Evolutionary conservation across 2,797 vertebrate genomes (phyloP).

Genomic region (Melanotaenia maccullochi): DNA sequence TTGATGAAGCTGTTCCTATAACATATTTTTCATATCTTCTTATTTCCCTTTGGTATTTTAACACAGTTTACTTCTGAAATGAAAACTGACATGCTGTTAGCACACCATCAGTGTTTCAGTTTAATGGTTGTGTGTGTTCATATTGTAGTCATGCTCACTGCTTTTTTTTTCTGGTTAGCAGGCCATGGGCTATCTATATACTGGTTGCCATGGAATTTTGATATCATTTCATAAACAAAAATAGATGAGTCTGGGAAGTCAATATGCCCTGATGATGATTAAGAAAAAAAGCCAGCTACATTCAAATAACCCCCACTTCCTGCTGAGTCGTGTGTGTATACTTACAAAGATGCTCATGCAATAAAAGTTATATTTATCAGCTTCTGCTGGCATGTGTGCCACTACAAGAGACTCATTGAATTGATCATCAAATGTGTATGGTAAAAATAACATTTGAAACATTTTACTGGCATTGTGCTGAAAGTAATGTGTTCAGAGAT

Average conservation of each 20-base stretch:
- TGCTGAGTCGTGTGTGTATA: conserved; percentile 43
- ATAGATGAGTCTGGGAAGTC: conserved; percentile 80
- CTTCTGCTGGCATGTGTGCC: conserved; percentile 18
- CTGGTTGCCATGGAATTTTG: conserved; percentile 80
- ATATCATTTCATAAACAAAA: conserved; percentile 79
- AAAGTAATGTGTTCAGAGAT: background rate
- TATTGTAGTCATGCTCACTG: conserved; percentile 33
- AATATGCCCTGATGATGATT: conserved; percentile 70
- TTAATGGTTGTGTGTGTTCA: conserved; percentile 29
- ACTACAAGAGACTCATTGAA: conserved; percentile 30
- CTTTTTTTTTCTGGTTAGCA: conserved; percentile 59
- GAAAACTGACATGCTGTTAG: conserved; percentile 46
- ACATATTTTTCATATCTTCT: conserved; percentile 22
- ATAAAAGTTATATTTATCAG: conserved; percentile 32
- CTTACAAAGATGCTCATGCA: conserved; percentile 30
- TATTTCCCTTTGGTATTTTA: conserved; percentile 27
- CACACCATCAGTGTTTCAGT: conserved; percentile 44
- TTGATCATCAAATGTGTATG: conserved; percentile 32
- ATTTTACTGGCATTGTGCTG: conserved; percentile 2
- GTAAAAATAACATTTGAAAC: conserved; percentile 40
- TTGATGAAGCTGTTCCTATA: conserved; percentile 1
- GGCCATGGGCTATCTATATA: conserved; percentile 63
- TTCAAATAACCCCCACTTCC: conserved; percentile 69
- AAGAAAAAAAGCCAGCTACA: conserved; percentile 55
- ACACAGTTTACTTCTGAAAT: conserved; percentile 29